Percentiles rank a stretch among this genome's conserved stretches.
Conservation (phyloP, 1,140 invertebrate species). For the Ridgeia piscesae region DNA sequence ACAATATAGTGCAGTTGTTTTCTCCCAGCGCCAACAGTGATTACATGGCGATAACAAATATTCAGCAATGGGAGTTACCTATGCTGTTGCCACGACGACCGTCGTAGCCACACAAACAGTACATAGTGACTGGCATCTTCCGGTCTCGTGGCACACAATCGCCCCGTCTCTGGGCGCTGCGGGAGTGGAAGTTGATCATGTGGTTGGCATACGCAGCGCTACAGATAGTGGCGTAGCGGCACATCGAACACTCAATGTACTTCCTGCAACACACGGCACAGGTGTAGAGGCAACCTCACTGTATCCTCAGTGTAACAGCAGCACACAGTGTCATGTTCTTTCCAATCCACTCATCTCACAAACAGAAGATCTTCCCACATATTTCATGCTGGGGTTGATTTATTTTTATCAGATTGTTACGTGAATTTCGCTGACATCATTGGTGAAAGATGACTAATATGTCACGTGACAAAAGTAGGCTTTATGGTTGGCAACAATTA, state of each 20-base stretch:
- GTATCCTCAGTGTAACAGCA: background rate
- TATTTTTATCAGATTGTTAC: background rate
- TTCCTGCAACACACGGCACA: conserved; percentile 41
- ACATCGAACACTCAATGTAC: conserved; percentile 54
- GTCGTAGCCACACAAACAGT: conserved; percentile 50
- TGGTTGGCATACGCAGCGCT: conserved; percentile 52
- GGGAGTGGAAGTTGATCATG: conserved; percentile 54
- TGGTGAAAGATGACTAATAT: background rate
- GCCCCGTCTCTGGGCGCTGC: conserved; percentile 16
- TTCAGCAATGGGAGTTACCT: conserved; percentile 37
- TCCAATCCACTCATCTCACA: background rate
- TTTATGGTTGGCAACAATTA: background rate
- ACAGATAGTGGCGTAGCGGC: conserved; percentile 55
- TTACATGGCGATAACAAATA: background rate
- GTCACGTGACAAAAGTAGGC: background rate
- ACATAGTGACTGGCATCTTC: conserved; percentile 37
- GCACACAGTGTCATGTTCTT: background rate
- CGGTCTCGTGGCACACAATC: conserved; percentile 39
- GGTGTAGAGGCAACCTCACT: background rate
- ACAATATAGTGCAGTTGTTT: too few species aligned
- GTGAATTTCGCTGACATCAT: too few species aligned
- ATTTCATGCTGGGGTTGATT: too few species aligned
- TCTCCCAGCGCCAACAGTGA: too few species aligned
- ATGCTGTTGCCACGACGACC: conserved; percentile 50
- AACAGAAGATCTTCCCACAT: background rate